Evolutionary conservation across 2,888 invertebrate species (phyloP), one percentile per base, ranked within the genome.

Genomic region (Slavum lentiscoides): DNA sequence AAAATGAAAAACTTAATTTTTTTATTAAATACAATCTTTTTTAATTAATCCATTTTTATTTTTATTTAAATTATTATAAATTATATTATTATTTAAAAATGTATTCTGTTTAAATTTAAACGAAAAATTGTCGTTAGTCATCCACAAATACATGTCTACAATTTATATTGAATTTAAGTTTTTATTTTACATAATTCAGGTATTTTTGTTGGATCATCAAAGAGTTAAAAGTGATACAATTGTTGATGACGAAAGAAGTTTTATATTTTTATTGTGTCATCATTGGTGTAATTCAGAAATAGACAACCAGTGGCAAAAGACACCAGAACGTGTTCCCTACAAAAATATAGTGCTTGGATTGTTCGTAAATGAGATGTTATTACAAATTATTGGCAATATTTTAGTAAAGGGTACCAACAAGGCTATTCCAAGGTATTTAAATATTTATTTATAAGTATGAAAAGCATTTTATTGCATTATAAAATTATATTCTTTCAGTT

Each of bases 301-400:
- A n/a, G 74, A 82, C 9, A 37, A 93, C 61, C 94, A 94, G 84
- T 88, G 92, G 82, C 93, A 92, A 85, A 92, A 94, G 6, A 91
- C 93, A 53, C 80, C 80, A n/a, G 80, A 80, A 72, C 89, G 96
- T 84, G 94, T 97, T 83, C 95, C 96, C 5, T 94, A 96, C 85
- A 90, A 94, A 85, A 94, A 93, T 84, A 87, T 97, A 74, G 93
- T 97, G 0, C 93, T 97, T 5, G 95, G 96, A 3, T 89, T 97
- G 82, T 86, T 97, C 83, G 95, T 96, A 8, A 96, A 97, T 86
- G 96, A 97, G 88, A 94, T 97, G 90, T 88, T 97, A 75, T 89
- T 97, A 55, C 97, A 97, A 88, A 93, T 96, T 76, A 92, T 97
- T 82, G 96, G 95, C 5, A 94, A 93, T 84, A 89, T 97, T 21